Evolutionary conservation across 2,113 vertebrate species (phyloP), one percentile per base, ranked within the genome.

Genomic region (Eolophus roseicapilla): DNA sequence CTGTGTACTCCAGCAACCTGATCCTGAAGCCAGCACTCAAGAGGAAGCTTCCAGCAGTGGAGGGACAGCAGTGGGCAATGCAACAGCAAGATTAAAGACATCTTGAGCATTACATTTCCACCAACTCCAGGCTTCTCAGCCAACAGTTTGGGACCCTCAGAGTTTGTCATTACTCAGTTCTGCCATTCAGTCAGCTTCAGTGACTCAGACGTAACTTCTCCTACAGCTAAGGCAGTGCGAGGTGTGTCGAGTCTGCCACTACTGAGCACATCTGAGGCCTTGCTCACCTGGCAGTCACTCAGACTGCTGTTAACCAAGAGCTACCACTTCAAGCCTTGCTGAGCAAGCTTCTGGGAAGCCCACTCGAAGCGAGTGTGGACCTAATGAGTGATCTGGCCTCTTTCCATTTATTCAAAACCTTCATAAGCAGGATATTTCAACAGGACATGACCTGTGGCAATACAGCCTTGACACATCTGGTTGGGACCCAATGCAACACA

Each of bases 141-240:
- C 76, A 93, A 50, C 9, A 59, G 64, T 41, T 90, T 43, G 43
- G 35, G 69, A 74, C 47, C 24, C 37, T n/a, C 31, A 16, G 25
- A 53, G 47, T 70, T 55, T 67, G 46, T 28, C 69, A 64, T 71
- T 31, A 81, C 12, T 46, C 71, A 37, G 12, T 71, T 69, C 63
- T 87, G 70, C 82, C 78, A 53, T 15, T 81, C 79, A 70, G 43
- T 4, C 27, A 21, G 31, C 60, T 67, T 31, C 35, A 44, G n/a
- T 78, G 90, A 96, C 85, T 93, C 93, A 92, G 60, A 90, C 4
- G 2, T 21, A 49, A 88, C n/a, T 93, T 88, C 68, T 86, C 79
- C 85, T 83, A 23, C 71, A 92, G 75, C 87, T 70, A 88, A 88
- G 67, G 87, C 0, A n/a, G 75, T 13, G 20, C 6, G 3, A 94